Percentiles rank a stretch among this genome's conserved stretches.
These are phyloP conservation scores for Agraylea sexmaculata DNA, from an alignment of 1,140 invertebrate genomes.

Conservation along the genomic window DNA sequence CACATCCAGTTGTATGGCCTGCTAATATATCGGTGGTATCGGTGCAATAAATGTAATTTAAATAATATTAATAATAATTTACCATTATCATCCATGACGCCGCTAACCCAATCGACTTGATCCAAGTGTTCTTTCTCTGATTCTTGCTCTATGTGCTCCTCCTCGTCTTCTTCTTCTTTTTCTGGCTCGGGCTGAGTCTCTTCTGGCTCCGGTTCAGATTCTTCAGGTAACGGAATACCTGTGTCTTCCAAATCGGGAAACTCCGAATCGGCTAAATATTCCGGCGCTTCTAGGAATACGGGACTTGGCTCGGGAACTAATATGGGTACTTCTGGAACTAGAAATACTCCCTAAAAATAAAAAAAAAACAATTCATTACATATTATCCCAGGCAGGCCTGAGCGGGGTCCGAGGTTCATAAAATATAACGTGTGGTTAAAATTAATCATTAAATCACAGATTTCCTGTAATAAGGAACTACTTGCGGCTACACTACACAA, in stretches of 20 bases:
- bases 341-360: constrained; percentile 16
- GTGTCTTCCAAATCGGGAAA: constrained; percentile 33
- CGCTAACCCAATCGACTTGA: too few relatives aligned
- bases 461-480: too few relatives aligned
- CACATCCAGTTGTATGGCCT: background rate
- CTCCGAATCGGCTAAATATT: constrained; percentile 28
- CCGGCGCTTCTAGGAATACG: constrained; percentile 29
- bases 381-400: too few relatives aligned
- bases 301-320: constrained; percentile 30
- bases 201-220: constrained; percentile 24
- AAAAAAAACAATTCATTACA: too few relatives aligned
- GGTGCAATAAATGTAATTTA: background rate
- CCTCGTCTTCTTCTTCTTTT: constrained; percentile 23
- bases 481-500: too few relatives aligned
- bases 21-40: background rate
- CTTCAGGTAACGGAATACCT: constrained; percentile 21
- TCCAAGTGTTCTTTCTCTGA: too few relatives aligned
- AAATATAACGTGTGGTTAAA: too few relatives aligned
- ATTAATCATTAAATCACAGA: too few relatives aligned
- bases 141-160: constrained; percentile 23
- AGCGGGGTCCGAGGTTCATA: too few relatives aligned
- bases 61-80: background rate
- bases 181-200: constrained; percentile 23
- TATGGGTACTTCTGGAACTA: constrained; percentile 29
- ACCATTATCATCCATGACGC: background rate